Conservation (phyloP, 2,797 vertebrate genomes). For the Falco rusticolus region DNA sequence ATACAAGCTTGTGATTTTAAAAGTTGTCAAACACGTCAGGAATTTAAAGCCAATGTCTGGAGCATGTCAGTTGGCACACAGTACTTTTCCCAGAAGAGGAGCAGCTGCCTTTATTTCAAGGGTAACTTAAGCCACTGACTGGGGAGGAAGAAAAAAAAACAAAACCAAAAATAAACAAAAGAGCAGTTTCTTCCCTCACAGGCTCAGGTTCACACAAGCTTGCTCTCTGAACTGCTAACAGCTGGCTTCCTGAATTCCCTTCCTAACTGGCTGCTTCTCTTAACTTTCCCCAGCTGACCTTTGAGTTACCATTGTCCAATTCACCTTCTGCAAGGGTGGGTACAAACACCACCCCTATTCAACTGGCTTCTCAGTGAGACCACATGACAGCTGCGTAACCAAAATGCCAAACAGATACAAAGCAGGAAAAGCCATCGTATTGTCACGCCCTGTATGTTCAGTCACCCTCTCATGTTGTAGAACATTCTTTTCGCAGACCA, state of each 20-base stretch:
- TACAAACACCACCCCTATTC: neutral
- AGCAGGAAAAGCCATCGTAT: neutral
- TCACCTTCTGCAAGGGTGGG: neutral
- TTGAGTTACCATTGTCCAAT: neutral
- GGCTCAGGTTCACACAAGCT: neutral
- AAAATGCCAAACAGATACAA: neutral
- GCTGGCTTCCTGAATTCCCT: neutral
- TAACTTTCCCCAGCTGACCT: neutral
- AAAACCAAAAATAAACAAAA: neutral
- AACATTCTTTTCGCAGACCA: neutral
- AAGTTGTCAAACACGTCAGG: neutral
- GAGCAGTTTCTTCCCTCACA: neutral
- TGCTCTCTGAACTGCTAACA: neutral
- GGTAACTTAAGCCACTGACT: neutral
- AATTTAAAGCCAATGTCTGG: constrained; percentile 20
- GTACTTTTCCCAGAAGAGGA: neutral
- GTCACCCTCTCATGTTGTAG: neutral
- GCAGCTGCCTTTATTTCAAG: constrained; percentile 5
- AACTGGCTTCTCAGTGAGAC: neutral
- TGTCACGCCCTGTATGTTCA: neutral
- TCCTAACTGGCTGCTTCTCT: neutral
- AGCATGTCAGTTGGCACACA: neutral
- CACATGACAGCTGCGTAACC: neutral
- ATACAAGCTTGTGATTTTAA: neutral
- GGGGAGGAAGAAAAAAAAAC: too few species aligned